Evolutionary conservation across 2,113 vertebrate genomes (phyloP), one percentile per base, ranked within the genome.

Genomic region (Etheostoma cragini): DNA sequence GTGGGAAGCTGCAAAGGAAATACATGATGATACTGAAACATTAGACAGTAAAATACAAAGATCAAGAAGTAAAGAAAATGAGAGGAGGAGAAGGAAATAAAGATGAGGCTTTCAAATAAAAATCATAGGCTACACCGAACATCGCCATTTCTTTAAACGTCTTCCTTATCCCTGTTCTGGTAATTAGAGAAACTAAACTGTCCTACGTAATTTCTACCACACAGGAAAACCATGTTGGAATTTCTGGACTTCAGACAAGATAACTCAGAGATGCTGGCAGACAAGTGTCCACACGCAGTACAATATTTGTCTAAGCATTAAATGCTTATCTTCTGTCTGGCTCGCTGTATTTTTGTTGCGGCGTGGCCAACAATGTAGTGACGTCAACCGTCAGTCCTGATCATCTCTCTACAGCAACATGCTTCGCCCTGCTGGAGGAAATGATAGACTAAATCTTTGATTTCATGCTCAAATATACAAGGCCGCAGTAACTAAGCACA

Each of bases 241-340:
- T 94, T 94, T 80, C 81, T 94, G 93, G 93, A 92, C 87, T 82
- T 82, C 65, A 87, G 83, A 91, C 90, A 91, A 89, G 88, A 85
- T 86, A 90, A 83, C 87, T 80, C 76, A 8, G 81, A 91, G 80
- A 89, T 81, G 82, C 84, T 82, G 87, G 87, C 90, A 86, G 87
- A 78, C 87, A 82, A 93, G 88, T 83, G 64, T 92, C 90, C 91
- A 87, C 91, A 76, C 52, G 87, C 90, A 83, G 58, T 78, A 57
- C 86, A 83, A 78, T 92, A 84, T 92, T 92, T 92, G 91, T 60
- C 83, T 72, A 85, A 77, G 85, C 93, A 91, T 90, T 89, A 83
- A 91, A 89, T 86, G 90, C 90, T 93, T 84, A 67, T 92, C 85
- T 89, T 92, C 80, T 91, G 89, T 86, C 88, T 94, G 91, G 90